Conservation (phyloP, 2,797 vertebrate species). For the Atherinosoma microstoma region DNA sequence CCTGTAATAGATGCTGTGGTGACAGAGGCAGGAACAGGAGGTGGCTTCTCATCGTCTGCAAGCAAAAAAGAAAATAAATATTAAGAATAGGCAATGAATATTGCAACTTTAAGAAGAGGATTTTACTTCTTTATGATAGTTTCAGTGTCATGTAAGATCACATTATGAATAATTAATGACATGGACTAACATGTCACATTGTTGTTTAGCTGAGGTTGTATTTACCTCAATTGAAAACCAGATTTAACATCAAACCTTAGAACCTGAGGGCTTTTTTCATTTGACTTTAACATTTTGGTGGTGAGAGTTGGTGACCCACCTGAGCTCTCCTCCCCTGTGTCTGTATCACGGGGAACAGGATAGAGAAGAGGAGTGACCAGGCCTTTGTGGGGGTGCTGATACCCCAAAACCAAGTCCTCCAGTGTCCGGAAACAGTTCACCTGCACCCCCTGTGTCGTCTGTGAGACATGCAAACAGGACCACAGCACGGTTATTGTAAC, state of each 20-base stretch:
- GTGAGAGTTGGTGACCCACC: constrained; percentile 61
- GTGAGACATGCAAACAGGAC: constrained; percentile 30
- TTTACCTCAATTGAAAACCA: not conserved
- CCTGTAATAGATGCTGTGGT: constrained; percentile 47
- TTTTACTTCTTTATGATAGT: not conserved
- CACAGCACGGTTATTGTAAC: not conserved
- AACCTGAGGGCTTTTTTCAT: not conserved
- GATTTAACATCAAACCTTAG: not conserved
- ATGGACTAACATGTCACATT: not conserved
- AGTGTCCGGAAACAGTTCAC: constrained; percentile 87
- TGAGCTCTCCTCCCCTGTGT: constrained; percentile 84
- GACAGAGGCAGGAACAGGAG: constrained; percentile 43
- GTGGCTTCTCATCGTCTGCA: constrained; percentile 84
- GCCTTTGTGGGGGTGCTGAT: constrained; percentile 86
- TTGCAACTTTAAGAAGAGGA: not conserved
- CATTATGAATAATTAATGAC: not conserved
- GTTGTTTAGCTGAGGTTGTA: not conserved
- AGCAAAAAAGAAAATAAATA: constrained; percentile 19
- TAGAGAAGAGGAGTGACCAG: constrained; percentile 84
- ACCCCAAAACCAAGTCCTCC: constrained; percentile 84
- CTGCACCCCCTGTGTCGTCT: constrained; percentile 87
- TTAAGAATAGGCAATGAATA: not conserved
- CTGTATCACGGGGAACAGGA: constrained; percentile 79
- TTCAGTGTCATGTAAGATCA: not conserved
- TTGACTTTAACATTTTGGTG: not conserved